These are phyloP conservation scores for Acanthornis magna DNA, from an alignment of 2,797 vertebrate genomes.

Conservation along the genomic window DNA sequence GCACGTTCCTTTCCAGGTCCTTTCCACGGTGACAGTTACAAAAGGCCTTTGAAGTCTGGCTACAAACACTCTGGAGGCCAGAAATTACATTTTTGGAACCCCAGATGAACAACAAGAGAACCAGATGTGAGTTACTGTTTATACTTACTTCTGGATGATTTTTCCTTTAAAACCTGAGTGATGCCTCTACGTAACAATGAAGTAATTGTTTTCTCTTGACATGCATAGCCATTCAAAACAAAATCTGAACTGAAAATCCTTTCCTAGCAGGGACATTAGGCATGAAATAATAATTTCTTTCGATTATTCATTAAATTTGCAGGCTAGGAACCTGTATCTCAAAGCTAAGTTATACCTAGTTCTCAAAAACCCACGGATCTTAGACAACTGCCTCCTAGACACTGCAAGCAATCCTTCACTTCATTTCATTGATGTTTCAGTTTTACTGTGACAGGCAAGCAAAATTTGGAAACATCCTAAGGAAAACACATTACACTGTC, in stretches of 20 bases:
- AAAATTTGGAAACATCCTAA: not conserved
- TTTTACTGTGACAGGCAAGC: not conserved
- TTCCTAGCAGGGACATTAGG: not conserved
- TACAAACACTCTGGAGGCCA: not conserved
- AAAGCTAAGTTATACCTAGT: not conserved
- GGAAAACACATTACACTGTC: not conserved
- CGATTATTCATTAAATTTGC: not conserved
- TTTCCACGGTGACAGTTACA: not conserved
- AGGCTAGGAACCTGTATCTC: not conserved
- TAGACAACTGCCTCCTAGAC: not conserved
- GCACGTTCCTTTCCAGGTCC: fast-evolving
- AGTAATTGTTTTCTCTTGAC: not conserved
- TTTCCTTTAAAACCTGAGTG: not conserved
- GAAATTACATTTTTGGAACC: not conserved
- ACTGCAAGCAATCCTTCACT: not conserved
- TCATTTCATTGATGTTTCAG: not conserved
- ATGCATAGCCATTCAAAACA: not conserved
- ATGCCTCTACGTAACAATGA: not conserved
- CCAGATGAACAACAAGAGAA: not conserved
- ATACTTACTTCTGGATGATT: fast-evolving
- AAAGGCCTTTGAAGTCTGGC: not conserved
- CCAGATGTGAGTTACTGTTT: fast-evolving
- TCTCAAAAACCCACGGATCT: not conserved
- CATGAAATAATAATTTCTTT: not conserved
- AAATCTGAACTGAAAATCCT: not conserved